Evolutionary conservation across 2,888 invertebrate genomes (phyloP).

Genomic region (Andrena trimmerana): DNA sequence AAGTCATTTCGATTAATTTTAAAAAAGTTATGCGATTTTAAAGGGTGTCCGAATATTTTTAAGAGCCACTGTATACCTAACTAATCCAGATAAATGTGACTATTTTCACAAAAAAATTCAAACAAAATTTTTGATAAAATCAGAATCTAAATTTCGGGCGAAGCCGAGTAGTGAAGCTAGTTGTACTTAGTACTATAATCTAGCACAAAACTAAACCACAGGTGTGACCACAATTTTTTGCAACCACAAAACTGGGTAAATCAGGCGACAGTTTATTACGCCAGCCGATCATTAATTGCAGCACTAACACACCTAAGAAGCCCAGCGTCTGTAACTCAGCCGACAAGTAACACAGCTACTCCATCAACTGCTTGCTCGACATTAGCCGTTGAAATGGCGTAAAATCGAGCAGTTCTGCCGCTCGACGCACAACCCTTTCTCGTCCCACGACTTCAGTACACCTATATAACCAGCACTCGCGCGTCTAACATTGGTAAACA

Average conservation of each 20-base stretch:
- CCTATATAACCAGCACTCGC: background rate
- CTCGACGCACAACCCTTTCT: slow-evolving; percentile 10
- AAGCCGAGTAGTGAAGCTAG: no score
- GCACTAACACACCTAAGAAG: background rate
- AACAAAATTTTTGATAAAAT: no score
- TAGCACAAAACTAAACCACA: no score
- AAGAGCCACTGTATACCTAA: no score
- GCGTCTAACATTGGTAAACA: slow-evolving; percentile 5
- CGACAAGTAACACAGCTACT: background rate
- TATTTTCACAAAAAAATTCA: no score
- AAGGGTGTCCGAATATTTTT: no score
- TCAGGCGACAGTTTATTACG: background rate
- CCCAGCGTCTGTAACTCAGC: background rate
- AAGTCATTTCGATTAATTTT: no score
- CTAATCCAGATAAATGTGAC: no score
- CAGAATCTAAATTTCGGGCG: no score
- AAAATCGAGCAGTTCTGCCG: slow-evolving; percentile 10
- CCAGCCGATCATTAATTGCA: background rate
- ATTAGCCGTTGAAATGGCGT: slow-evolving; percentile 10
- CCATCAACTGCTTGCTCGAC: background rate
- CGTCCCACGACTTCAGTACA: background rate
- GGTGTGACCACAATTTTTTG: background rate
- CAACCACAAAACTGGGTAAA: background rate
- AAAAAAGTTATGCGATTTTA: no score
- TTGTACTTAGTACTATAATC: no score